Evolutionary conservation across 2,888 invertebrate genomes (phyloP), one percentile per base, ranked within the genome.

Genomic region (Podabrus alpinus): DNA sequence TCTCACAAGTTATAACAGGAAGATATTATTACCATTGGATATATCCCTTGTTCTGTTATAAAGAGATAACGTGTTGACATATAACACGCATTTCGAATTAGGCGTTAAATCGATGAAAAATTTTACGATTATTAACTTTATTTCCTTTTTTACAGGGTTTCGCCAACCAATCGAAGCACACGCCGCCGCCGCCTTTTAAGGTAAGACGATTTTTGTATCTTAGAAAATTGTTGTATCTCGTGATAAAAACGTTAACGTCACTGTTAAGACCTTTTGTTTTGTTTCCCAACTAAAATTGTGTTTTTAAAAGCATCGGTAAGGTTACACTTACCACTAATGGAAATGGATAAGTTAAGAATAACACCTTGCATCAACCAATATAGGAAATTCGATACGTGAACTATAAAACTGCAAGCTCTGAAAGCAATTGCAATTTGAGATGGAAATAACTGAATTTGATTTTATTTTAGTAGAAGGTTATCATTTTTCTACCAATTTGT

Each of bases 291-390:
- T 45, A 45, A 45, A 45, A 45, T 45, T 45, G 59, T 69, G 19
- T 71, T 71, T 61, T 69, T 74, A 74, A 74, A 71, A 77, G 75
- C 76, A 68, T 72, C 69, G 68, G 77, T 76, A 79, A 79, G 77
- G 74, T 75, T 78, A 79, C 72, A 77, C 79, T 68, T 59, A 68
- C 71, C 70, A 69, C 74, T 80, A 79, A 80, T 79, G 80, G 79
- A 73, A 72, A 68, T 69, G 72, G 70, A 70, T 74, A 74, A 71
- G 72, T 77, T 78, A 78, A 76, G 78, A 78, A 73, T 75, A 66
- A 59, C 64, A 66, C 75, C 68, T 29, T 62, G 69, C 69, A 72
- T 70, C 70, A 69, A 68, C 69, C 76, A 73, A 76, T 80, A 79
- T 68, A 74, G 78, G 79, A 77, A 79, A 80, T 79, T 79, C 73